Conservation (phyloP, 2,113 vertebrate species). For the Naja naja region DNA sequence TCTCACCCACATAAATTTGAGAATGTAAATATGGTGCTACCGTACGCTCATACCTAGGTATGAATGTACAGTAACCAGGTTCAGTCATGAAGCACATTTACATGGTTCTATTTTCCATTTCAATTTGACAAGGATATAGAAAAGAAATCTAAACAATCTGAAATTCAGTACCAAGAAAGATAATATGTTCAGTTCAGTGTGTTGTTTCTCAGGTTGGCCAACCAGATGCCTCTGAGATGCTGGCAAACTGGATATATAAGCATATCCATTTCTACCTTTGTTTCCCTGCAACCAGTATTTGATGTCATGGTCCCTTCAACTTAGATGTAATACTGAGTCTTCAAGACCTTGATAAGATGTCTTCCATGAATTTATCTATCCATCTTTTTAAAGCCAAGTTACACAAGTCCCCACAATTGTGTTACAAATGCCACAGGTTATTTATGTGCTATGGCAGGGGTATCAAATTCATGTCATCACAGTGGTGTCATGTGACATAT, state of each 20-base stretch:
- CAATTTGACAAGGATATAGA: not conserved
- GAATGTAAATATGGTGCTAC: not conserved
- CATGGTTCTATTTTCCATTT: not conserved
- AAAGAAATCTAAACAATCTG: not conserved
- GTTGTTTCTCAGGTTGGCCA: not conserved
- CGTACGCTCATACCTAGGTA: not conserved
- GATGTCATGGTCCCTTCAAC: not conserved
- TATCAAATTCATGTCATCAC: no score
- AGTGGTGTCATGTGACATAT: no score
- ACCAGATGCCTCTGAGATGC: not conserved
- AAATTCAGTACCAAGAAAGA: not conserved
- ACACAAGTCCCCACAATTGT: not conserved
- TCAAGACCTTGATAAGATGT: not conserved
- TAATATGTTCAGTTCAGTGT: not conserved
- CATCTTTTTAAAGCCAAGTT: not conserved
- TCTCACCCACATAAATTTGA: not conserved
- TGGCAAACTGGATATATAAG: not conserved
- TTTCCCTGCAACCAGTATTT: not conserved
- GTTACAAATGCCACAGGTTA: not conserved
- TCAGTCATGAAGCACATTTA: not conserved
- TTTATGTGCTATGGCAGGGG: not conserved
- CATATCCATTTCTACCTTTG: not conserved
- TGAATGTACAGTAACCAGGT: not conserved
- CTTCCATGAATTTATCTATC: not conserved
- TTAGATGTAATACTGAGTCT: not conserved